phyloP scores from a whole-genome alignment of 2,888 invertebrate genomes.

The Acronicta alni region DNA sequence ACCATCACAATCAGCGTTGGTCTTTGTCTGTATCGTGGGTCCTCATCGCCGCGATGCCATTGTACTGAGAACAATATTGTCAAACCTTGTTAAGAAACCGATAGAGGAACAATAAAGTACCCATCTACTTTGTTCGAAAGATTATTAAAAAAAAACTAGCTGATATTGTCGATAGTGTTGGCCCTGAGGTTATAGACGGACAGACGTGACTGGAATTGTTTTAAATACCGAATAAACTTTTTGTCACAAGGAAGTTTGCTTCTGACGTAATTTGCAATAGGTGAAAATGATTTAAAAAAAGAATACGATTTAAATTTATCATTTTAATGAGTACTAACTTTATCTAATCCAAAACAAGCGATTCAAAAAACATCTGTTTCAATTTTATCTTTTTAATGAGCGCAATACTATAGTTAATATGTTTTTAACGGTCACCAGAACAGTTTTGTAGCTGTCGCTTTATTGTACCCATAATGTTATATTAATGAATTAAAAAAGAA shows the following conservation, averaged over 20 bases:
- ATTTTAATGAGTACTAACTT: constrained; percentile 5
- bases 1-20: constrained; percentile 53
- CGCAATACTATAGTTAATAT: neutral
- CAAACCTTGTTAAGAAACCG: constrained; percentile 58
- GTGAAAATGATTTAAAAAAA: constrained; percentile 7
- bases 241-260: no score
- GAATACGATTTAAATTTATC: constrained; percentile 7
- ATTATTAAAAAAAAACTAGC: constrained; percentile 34
- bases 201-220: no score
- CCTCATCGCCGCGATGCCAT: constrained; percentile 52
- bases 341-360: neutral
- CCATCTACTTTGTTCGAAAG: constrained; percentile 17
- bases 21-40: constrained; percentile 53
- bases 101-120: constrained; percentile 38
- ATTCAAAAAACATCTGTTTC: neutral
- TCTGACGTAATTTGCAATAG: neutral
- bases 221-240: no score
- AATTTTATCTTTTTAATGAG: no score
- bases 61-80: constrained; percentile 62
- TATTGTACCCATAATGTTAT: constrained; percentile 15
- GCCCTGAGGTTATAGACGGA: neutral
- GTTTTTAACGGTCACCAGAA: constrained; percentile 26
- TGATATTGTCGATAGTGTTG: constrained; percentile 22
- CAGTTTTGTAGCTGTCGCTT: constrained; percentile 10
- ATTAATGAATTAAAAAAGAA: constrained; percentile 30